Evolutionary conservation across 2,797 vertebrate species (phyloP).

Genomic region (Spinus pinus): DNA sequence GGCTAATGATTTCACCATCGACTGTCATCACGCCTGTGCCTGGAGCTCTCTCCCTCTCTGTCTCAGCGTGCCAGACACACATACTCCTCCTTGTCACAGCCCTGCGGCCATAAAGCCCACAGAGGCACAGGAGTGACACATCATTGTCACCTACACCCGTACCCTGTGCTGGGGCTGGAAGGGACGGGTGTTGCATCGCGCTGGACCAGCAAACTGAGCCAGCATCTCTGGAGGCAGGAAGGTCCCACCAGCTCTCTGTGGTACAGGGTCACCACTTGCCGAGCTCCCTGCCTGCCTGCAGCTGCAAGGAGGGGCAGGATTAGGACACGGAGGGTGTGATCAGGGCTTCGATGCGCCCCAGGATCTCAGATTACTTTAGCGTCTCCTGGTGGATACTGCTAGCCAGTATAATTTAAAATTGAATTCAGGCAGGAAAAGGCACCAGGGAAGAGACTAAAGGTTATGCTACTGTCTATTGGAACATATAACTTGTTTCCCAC

Average conservation of each 20-base stretch:
- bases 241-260: rapidly evolving
- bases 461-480: background rate
- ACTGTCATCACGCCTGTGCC: background rate
- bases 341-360: background rate
- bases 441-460: background rate
- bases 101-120: background rate
- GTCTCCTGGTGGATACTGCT: slow-evolving; percentile 51
- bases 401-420: background rate
- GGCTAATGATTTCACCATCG: slow-evolving; percentile 43
- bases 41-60: slow-evolving; percentile 1
- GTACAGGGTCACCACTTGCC: background rate
- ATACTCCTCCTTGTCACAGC: background rate
- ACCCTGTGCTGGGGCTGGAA: background rate
- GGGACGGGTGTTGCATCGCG: rapidly evolving
- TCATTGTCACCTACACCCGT: background rate
- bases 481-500: background rate
- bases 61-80: background rate
- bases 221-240: background rate
- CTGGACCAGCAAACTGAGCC: background rate
- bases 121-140: background rate
- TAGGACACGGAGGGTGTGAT: background rate
- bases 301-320: background rate
- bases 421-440: background rate
- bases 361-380: slow-evolving; percentile 45
- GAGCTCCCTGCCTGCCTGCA: background rate